Evolutionary conservation across 2,888 invertebrate species (phyloP).

Genomic region (Rotaria sp.): DNA sequence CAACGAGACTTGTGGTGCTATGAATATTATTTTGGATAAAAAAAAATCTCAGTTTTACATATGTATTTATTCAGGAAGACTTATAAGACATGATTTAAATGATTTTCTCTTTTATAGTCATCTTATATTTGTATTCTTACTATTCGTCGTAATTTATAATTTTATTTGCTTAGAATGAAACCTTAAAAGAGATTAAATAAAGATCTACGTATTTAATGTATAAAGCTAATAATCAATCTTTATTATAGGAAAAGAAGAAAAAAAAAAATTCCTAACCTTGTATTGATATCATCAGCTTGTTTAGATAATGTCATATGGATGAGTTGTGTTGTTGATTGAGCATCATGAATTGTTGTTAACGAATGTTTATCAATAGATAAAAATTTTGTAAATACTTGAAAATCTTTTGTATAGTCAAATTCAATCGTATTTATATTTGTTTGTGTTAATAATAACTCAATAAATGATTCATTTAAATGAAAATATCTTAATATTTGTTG

Average conservation of each 20-base stretch:
- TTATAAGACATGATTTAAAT: no score
- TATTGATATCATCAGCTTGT: neutral
- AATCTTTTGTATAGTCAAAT: slow-evolving; percentile 30
- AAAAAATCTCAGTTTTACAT: no score
- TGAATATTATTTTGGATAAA: no score
- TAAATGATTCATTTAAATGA: neutral
- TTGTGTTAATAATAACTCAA: neutral
- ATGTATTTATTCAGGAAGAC: no score
- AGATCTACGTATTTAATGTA: neutral
- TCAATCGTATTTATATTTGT: neutral
- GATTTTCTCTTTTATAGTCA: no score
- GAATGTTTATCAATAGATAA: neutral
- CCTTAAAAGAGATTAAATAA: no score
- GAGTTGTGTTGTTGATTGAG: neutral
- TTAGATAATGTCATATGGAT: slow-evolving; percentile 6
- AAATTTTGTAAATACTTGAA: neutral
- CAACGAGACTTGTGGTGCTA: no score
- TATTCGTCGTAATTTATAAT: no score
- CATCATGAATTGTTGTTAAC: slow-evolving; percentile 3
- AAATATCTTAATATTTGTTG: neutral
- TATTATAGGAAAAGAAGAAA: neutral
- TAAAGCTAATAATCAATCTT: neutral
- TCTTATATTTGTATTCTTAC: no score
- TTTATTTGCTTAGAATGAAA: no score
- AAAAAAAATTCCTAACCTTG: neutral